Base-by-base conservation (phyloP, 2,113 vertebrate species). In the Suricata suricatta region DNA sequence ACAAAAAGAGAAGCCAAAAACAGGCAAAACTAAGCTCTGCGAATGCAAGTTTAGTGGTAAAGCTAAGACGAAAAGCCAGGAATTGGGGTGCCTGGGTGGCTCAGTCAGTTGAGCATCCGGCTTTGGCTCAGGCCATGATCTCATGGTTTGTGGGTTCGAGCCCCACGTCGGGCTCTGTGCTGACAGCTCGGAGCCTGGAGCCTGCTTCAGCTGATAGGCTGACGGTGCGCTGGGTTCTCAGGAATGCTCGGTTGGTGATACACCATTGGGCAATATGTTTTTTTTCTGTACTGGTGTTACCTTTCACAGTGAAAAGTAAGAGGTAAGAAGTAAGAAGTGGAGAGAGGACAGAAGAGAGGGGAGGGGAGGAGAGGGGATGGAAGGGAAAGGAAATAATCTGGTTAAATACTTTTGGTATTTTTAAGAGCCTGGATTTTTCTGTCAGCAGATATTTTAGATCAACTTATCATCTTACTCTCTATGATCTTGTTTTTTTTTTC, bases 241-340 rank as follows among this genome's bases (percentile, higher is more conserved):
- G 6, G 8, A 71, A 31, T 0, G 31, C 27, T 35, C 11, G 0
- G 1, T 11, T 31, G 31, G 5, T 25, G 35, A 19, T 1, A 9
- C 6, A n/a, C 23, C 57, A 35, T 8, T 1, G 1, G 21, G 31
- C 29, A 31, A 57, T n/a, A 35, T 0, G 0, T 27, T 11, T 33
- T 11, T 33, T 52, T 69, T 64, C 83, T 83, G 6, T 38, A n/a
- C n/a, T 25, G 29, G 63, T 50, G 1, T 35, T 88, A 71, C 10
- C 79, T 63, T 64, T 41, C 41, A 79, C 25, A 27, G 44, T 44
- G 57, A 57, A 52, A 52, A n/a, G 41, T 38, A 33, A 47, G 15
- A 76, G 13, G 52, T 54, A 57, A 57, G 19, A 21, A 60, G 57
- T 21, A n/a, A 31, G 15, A 50, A 81, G 12, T 2, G 35, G 38